Evolutionary conservation across 2,888 invertebrate species (phyloP).

Genomic region (Xiphydria camelus): DNA sequence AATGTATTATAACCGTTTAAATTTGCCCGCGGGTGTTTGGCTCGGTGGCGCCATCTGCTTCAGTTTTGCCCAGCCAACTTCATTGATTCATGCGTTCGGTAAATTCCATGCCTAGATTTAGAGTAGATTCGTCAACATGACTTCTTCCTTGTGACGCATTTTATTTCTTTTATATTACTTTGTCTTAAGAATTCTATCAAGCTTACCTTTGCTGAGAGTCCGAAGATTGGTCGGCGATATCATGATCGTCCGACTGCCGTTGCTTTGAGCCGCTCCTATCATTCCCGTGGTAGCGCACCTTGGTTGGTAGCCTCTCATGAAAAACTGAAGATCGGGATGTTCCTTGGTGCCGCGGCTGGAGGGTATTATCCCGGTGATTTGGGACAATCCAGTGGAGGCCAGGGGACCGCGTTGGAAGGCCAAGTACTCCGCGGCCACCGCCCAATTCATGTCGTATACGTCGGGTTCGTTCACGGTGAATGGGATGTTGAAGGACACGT

Average conservation of each 20-base stretch:
- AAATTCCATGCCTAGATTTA: too few relatives aligned
- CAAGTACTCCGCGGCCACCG: slow-evolving; percentile 66
- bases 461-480: slow-evolving; percentile 62
- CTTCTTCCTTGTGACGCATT: too few relatives aligned
- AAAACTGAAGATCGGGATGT: slow-evolving; percentile 70
- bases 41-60: too few relatives aligned
- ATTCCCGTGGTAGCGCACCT: slow-evolving; percentile 62
- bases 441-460: slow-evolving; percentile 65
- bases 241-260: slow-evolving; percentile 47
- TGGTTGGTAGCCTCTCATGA: slow-evolving; percentile 69
- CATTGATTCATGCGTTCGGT: too few relatives aligned
- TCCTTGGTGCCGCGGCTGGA: slow-evolving; percentile 63
- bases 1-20: too few relatives aligned
- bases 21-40: too few relatives aligned
- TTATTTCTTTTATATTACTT: too few relatives aligned
- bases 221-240: slow-evolving; percentile 68
- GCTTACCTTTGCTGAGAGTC: slow-evolving; percentile 68
- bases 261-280: slow-evolving; percentile 50
- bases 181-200: too few relatives aligned
- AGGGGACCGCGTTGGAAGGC: slow-evolving; percentile 66
- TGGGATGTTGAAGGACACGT: slow-evolving; percentile 66
- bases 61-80: too few relatives aligned
- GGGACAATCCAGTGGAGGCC: slow-evolving; percentile 68
- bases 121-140: too few relatives aligned
- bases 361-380: slow-evolving; percentile 69